Evolutionary conservation across 2,888 invertebrate genomes (phyloP).

Genomic region (Acrocyrtus sp.): DNA sequence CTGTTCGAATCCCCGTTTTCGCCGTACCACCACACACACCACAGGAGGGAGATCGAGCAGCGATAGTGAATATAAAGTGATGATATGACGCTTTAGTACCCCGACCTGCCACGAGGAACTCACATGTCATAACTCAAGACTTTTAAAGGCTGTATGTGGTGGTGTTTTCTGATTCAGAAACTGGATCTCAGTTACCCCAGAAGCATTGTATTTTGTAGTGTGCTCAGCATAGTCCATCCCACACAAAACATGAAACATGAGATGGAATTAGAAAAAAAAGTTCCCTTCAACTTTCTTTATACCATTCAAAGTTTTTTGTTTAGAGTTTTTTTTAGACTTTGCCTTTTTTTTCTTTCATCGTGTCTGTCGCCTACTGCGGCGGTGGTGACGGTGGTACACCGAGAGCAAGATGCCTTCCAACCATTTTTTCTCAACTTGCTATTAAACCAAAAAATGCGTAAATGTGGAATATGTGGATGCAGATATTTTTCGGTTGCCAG

Average conservation of each 20-base stretch:
- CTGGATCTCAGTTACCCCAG: neutral
- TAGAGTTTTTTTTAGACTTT: constrained; percentile 18
- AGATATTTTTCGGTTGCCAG: no score
- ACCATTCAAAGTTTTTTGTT: constrained; percentile 30
- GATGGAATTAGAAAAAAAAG: constrained; percentile 13
- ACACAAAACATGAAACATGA: constrained; percentile 3
- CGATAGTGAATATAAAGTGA: constrained; percentile 22
- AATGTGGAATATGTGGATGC: no score
- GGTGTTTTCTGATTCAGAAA: neutral
- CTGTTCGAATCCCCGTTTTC: no score
- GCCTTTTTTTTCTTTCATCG: constrained; percentile 10
- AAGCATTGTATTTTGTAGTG: neutral
- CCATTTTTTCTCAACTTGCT: no score
- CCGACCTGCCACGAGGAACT: constrained; percentile 31
- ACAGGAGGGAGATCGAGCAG: neutral
- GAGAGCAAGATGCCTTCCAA: constrained; percentile 13
- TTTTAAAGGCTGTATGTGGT: constrained; percentile 27
- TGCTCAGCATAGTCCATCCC: neutral
- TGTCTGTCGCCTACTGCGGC: neutral
- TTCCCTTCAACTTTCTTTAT: constrained; percentile 20
- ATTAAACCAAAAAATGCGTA: no score
- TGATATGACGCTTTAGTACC: constrained; percentile 40
- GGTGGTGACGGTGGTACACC: constrained; percentile 10
- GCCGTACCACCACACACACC: no score
- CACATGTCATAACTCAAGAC: constrained; percentile 45